Evolutionary conservation across 2,797 vertebrate genomes (phyloP).

Genomic region (Cheirogaleus major): DNA sequence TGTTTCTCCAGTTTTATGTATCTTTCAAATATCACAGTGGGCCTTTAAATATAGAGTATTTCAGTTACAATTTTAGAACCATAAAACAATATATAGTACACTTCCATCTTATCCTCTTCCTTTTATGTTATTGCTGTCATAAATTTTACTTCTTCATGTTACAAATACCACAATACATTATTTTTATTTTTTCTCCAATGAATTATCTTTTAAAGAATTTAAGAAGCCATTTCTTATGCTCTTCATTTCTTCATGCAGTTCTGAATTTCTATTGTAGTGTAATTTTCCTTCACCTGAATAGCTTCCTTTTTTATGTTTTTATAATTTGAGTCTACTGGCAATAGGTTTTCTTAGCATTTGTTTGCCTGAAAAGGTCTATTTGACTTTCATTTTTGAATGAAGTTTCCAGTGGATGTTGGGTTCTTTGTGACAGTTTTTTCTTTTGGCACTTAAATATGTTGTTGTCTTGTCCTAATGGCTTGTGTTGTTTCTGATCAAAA

Average conservation of each 20-base stretch:
- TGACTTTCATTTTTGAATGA: not conserved
- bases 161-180: not conserved
- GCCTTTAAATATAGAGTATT: not conserved
- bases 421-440: not conserved
- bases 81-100: not conserved
- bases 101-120: not conserved
- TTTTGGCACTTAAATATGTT: not conserved
- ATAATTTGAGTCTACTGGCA: not conserved
- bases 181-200: not conserved
- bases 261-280: not conserved
- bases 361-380: not conserved
- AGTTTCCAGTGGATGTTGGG: not conserved
- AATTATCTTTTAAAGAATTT: not conserved
- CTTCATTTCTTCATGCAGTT: not conserved
- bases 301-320: not conserved
- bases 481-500: not conserved
- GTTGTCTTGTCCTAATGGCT: not conserved
- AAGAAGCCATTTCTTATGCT: not conserved
- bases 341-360: not conserved
- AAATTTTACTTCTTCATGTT: not conserved
- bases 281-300: not conserved
- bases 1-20: not conserved
- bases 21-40: not conserved
- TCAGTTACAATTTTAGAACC: not conserved
- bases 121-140: not conserved